These are phyloP conservation scores for Catostomus latipinnis DNA, from an alignment of 2,797 vertebrate species.

Conservation along the genomic window DNA sequence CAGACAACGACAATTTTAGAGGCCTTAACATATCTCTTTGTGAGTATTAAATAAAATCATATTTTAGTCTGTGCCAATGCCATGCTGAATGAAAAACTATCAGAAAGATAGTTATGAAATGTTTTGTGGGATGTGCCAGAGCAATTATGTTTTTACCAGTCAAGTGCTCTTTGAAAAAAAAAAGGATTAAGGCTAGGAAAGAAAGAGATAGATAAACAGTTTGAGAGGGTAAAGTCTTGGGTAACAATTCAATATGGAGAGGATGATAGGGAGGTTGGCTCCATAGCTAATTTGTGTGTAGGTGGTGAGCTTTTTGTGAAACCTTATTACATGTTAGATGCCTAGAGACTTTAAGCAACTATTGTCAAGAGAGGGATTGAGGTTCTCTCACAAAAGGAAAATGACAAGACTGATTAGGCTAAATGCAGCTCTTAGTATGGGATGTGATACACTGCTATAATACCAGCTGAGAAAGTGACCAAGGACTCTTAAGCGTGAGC, in stretches of 20 bases:
- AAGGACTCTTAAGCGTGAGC: background rate
- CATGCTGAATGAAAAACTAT: constrained; percentile 12
- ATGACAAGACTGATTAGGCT: background rate
- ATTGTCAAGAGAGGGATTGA: background rate
- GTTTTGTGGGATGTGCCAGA: background rate
- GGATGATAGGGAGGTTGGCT: background rate
- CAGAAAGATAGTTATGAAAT: constrained; percentile 5
- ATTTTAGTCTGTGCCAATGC: constrained; percentile 32
- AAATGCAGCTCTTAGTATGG: too few species aligned
- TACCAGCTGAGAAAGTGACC: background rate
- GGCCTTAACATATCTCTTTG: constrained; percentile 11
- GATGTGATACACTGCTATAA: too few species aligned
- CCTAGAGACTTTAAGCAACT: constrained; percentile 6
- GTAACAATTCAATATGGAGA: constrained; percentile 8
- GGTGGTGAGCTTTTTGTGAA: constrained; percentile 3
- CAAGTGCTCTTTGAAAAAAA: constrained; percentile 3
- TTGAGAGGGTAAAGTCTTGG: background rate
- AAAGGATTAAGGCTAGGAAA: background rate
- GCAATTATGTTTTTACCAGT: background rate
- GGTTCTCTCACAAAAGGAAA: background rate
- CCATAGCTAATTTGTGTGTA: constrained; percentile 1
- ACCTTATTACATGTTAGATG: background rate
- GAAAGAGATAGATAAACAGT: background rate
- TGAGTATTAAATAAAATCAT: constrained; percentile 29
- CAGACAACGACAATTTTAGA: constrained; percentile 8